These are phyloP conservation scores for Tinea pellionella DNA, from an alignment of 2,888 invertebrate genomes.

Conservation along the genomic window DNA sequence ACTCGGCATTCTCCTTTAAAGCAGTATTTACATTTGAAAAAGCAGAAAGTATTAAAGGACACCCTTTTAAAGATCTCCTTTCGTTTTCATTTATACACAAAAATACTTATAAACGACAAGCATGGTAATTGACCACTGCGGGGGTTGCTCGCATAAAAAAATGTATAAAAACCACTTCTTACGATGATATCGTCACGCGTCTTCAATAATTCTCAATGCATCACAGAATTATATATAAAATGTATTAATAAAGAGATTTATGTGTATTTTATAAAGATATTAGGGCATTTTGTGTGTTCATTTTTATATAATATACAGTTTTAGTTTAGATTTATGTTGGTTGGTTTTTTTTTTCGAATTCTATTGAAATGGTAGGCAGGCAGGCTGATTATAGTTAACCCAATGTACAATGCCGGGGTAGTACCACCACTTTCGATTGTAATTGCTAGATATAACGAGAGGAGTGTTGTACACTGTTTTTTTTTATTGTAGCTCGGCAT, in stretches of 20 bases:
- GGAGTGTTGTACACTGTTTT: too few relatives aligned
- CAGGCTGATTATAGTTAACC: too few relatives aligned
- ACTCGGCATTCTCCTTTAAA: too few relatives aligned
- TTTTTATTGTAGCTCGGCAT: too few relatives aligned
- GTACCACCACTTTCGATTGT: too few relatives aligned
- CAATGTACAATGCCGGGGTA: too few relatives aligned
- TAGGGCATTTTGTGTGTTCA: slow-evolving; percentile 22
- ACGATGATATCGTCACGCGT: slow-evolving; percentile 23
- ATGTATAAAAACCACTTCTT: not conserved
- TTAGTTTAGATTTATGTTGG: not conserved
- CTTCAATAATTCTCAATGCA: slow-evolving; percentile 14
- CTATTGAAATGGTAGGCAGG: too few relatives aligned
- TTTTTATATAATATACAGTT: slow-evolving; percentile 3
- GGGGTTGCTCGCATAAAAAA: not conserved
- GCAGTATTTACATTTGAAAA: too few relatives aligned
- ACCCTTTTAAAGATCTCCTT: not conserved
- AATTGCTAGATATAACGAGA: too few relatives aligned
- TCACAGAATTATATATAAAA: slow-evolving; percentile 17
- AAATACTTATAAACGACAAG: not conserved
- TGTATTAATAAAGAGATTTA: slow-evolving; percentile 43
- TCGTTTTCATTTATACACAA: not conserved
- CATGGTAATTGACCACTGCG: slow-evolving; percentile 9
- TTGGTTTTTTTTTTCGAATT: not conserved
- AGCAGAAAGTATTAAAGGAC: not conserved
- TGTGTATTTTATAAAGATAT: slow-evolving; percentile 50